Base-by-base conservation (phyloP, 2,888 invertebrate genomes). In the Chymomyza fuscimana region DNA sequence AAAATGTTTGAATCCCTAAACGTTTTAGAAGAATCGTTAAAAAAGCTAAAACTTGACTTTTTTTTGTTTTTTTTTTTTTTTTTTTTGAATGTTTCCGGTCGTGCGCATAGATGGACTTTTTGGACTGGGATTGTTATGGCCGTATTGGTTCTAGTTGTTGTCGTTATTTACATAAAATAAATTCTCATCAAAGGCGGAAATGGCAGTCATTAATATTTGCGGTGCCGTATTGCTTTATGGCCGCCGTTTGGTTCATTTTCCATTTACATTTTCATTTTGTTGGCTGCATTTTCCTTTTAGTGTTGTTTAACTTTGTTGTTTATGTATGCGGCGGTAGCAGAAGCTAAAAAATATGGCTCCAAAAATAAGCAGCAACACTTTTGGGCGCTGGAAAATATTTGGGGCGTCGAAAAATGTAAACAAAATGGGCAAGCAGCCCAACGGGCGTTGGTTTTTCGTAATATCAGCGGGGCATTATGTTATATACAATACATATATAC, bases 391-490 rank as follows among this genome's bases (percentile, higher is more conserved):
- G 80, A 74, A 80, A 78, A 80, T 1, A 78, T 77, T 80, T 78
- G 72, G 80, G 76, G 80, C 81, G 78, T 72, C 69, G 72, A 72
- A 78, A 79, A 79, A 81, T 76, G 82, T 79, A 79, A 81, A 79
- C 79, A 79, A 79, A 76, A 79, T 79, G 79, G 73, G 82, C 54
- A 54, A 79, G 77, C 79, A 79, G 70, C 71, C 73, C 59, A 54
- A 70, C 71, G 68, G 65, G 62, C 40, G 54, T 72, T 59, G 51
- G 52, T 22, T 54, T 29, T 36, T 62, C 46, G 15, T 58, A 22
- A 46, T 46, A 46, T 12, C 40, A 46, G 10, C 40, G 4, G 12
- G 12, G 40, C 40, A 46, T 46, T 46, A 46, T 46, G 7, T 5
- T 32, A 32, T 32, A 32, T 3, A 32, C 32, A 32, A 46, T 46